Percentiles rank a stretch among this genome's conserved stretches.
Conservation (phyloP, 2,888 invertebrate genomes). For the Eilema caniola region DNA sequence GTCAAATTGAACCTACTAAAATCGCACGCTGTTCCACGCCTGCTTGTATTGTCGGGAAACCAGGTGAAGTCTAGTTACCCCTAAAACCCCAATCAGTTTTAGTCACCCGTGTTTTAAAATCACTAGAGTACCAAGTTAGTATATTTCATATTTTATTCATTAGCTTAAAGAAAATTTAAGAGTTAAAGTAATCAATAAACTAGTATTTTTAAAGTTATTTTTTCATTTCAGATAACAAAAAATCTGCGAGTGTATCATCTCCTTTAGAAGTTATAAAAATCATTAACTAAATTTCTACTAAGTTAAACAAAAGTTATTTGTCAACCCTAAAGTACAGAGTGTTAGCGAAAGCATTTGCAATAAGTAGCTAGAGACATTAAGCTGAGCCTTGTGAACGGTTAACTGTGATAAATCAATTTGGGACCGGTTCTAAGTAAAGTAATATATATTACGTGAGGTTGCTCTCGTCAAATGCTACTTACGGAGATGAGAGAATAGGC, state of each 20-base stretch:
- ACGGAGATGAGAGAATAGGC: not conserved
- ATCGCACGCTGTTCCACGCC: too few species aligned
- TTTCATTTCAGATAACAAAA: too few species aligned
- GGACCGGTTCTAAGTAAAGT: slow-evolving; percentile 34
- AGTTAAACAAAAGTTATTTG: not conserved
- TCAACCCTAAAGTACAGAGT: slow-evolving; percentile 36
- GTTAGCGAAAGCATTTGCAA: slow-evolving; percentile 38
- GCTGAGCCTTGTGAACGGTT: slow-evolving; percentile 39
- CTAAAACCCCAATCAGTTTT: too few species aligned
- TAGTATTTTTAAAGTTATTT: too few species aligned
- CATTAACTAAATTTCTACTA: not conserved
- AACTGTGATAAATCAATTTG: slow-evolving; percentile 50
- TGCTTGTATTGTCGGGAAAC: too few species aligned
- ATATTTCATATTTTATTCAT: too few species aligned
- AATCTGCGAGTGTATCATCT: not conserved
- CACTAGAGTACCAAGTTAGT: too few species aligned
- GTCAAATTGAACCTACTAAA: too few species aligned
- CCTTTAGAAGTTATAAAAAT: not conserved
- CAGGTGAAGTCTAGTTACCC: too few species aligned
- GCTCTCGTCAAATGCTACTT: slow-evolving; percentile 30
- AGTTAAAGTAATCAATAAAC: too few species aligned
- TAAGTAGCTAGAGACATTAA: slow-evolving; percentile 44
- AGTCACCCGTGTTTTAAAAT: too few species aligned
- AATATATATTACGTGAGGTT: slow-evolving; percentile 30
- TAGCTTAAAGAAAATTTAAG: too few species aligned